Base-by-base conservation (phyloP, 2,113 vertebrate genomes). In the Nyctibius bracteatus region DNA sequence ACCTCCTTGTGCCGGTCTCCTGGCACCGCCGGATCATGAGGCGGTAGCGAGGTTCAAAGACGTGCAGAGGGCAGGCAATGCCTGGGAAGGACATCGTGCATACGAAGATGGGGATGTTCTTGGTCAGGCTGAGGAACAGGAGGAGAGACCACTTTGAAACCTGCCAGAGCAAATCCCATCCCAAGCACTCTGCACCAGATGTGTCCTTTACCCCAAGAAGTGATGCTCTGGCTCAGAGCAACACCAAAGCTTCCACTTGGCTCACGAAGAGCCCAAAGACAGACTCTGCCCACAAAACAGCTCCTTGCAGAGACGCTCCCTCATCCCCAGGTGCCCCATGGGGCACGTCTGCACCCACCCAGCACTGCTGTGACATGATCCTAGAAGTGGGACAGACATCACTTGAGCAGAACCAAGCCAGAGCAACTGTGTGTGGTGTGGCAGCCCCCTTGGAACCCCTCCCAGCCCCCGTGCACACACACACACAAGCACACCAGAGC, bases 21-120 rank as follows among this genome's bases (percentile, higher is more conserved):
- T 99, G 98, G 97, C 99, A 99, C 39, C 98, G 98, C 4, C 99
- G 98, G 98, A 99, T 99, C 99, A 99, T 99, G 81, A 99, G 98
- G 46, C 99, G 98, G 91, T 99, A 99, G 10, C 98, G 99, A 16
- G 99, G 99, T 94, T 99, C 99, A 0, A 99, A 99, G 91, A 99
- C 96, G 25, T 99, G 99, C 90, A 99, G 98, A 4, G 99, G 99
- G 85, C 99, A 99, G 39, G 98, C 79, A 3, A 99, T 94, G 37
- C 98, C 98, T 6, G 99, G 99, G 94, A 98, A 99, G 20, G 99
- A 98, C 98, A 99, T 98, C 0, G 98, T 99, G 98, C 99, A 99
- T 35, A 99, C 98, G 4, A 99, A 99, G 96, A 99, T 99, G 23
- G 99, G 99, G 92, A 99, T 98, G 88, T 98, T 98, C 90, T 97